phyloP scores from a whole-genome alignment of 2,113 vertebrate genomes.

The Rhinoderma darwinii region DNA sequence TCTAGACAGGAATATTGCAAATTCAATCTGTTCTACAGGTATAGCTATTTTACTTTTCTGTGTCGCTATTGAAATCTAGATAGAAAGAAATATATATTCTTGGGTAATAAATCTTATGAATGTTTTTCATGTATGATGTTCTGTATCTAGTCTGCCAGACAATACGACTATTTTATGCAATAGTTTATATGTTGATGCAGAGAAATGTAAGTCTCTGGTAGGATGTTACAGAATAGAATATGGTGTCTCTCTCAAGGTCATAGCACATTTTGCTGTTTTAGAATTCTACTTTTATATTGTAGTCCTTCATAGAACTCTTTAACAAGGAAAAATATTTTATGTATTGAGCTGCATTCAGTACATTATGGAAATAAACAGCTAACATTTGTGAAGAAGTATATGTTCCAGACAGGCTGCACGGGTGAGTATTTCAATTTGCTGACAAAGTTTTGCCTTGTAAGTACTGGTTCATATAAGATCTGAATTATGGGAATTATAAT shows the following conservation, averaged over 20 bases:
- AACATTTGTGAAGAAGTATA: background rate
- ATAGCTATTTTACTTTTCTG: constrained; percentile 42
- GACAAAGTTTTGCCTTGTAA: background rate
- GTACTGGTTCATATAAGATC: background rate
- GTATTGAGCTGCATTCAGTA: background rate
- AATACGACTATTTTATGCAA: constrained; percentile 25
- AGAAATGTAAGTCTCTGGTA: constrained; percentile 12
- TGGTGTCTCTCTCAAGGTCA: constrained; percentile 32
- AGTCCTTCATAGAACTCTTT: background rate
- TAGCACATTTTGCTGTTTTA: constrained; percentile 4
- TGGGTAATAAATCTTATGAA: constrained; percentile 42
- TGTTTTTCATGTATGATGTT: constrained; percentile 53
- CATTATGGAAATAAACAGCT: constrained; percentile 1
- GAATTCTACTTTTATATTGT: constrained; percentile 1
- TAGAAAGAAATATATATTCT: constrained; percentile 37
- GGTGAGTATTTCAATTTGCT: background rate
- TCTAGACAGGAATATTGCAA: constrained; percentile 55
- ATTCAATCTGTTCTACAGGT: constrained; percentile 48
- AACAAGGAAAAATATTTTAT: background rate
- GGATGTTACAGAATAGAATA: constrained; percentile 13
- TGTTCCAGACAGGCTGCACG: background rate
- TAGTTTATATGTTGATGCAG: constrained; percentile 29
- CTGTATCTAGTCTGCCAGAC: constrained; percentile 20
- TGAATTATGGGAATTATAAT: background rate
- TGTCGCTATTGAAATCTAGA: constrained; percentile 40